Base-by-base conservation (phyloP, 1,140 invertebrate species). In the Achatina immaculata region DNA sequence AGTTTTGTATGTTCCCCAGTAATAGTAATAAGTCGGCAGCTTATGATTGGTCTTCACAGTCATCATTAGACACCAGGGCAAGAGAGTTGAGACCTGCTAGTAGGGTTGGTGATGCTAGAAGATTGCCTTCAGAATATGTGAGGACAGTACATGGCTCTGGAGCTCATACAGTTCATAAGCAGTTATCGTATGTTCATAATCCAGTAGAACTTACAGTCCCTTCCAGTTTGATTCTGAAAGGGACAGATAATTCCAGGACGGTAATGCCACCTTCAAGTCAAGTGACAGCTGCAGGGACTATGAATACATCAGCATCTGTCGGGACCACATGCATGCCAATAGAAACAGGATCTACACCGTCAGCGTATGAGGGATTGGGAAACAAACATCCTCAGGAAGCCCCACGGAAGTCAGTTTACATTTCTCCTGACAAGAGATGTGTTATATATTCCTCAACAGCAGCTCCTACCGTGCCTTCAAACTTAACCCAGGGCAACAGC, bases 351-450 rank as follows among this genome's bases (percentile, higher is more conserved):
- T 14, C 2, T 7, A 6, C 31, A n/a, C 6, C 72, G 51, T 74
- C 28, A 51, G n/a, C 28, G 16, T 74, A 34, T 48, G 42, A 51
- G 0, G 34, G 42, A 9, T 43, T 28, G n/a, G 40, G 42, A 51
- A 55, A 74, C n/a, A 6, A 51, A 2, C 31, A 9, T 2, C 21
- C 2, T 43, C 4, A 21, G n/a, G 42, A 45, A 3, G 11, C 28
- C n/a, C 43, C 21, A 51, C n/a, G n/a, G n/a, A 11, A 48, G n/a
- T 9, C 45, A 36, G 31, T 74, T 34, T 51, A 74, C 51, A n/a
- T 51, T 3, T 74, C 72, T 9, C 72, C 72, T 31, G 16, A 45
- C 31, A 74, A 74, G 51, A 74, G 48, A 19, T 24, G 24, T 19
- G 72, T 55, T 6, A 11, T 73, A 16, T 7, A 11, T 19, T 51